A percentile compares a stretch with the other conserved stretches of the same genome.
phyloP scores from a whole-genome alignment of 2,888 invertebrate species.

The Drosophila histrio region DNA sequence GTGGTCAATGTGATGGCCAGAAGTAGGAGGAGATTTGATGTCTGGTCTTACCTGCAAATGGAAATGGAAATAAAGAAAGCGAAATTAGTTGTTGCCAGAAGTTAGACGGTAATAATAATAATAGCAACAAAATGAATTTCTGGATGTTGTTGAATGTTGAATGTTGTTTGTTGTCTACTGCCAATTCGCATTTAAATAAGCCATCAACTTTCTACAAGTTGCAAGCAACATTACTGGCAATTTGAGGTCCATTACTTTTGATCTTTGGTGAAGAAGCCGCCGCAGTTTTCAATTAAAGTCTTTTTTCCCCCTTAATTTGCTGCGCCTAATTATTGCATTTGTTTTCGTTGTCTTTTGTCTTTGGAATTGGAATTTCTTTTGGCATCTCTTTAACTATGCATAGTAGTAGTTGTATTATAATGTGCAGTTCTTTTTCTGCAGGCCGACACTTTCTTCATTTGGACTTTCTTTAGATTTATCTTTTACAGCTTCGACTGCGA shows the following conservation, averaged over 20 bases:
- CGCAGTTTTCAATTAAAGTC: constrained; percentile 51
- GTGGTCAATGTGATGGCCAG: constrained; percentile 49
- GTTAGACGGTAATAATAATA: constrained; percentile 37
- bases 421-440: constrained; percentile 49
- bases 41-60: constrained; percentile 60
- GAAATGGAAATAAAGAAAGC: constrained; percentile 45
- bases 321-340: constrained; percentile 73
- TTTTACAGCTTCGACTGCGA: constrained; percentile 36
- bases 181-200: constrained; percentile 57
- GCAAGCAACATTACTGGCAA: constrained; percentile 33
- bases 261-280: constrained; percentile 37
- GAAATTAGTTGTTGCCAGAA: constrained; percentile 49
- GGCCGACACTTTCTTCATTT: constrained; percentile 75
- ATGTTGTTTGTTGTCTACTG: constrained; percentile 14
- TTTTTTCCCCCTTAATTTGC: constrained; percentile 46
- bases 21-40: neutral
- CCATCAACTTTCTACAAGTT: constrained; percentile 56
- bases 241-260: constrained; percentile 36
- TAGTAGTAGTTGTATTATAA: constrained; percentile 51
- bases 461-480: constrained; percentile 70
- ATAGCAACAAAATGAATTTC: constrained; percentile 18
- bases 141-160: neutral
- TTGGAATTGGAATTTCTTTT: constrained; percentile 38
- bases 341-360: constrained; percentile 41
- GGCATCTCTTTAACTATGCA: constrained; percentile 52